Evolutionary conservation across 2,888 invertebrate genomes (phyloP), one percentile per base, ranked within the genome.

Genomic region (Nudaria mundana): DNA sequence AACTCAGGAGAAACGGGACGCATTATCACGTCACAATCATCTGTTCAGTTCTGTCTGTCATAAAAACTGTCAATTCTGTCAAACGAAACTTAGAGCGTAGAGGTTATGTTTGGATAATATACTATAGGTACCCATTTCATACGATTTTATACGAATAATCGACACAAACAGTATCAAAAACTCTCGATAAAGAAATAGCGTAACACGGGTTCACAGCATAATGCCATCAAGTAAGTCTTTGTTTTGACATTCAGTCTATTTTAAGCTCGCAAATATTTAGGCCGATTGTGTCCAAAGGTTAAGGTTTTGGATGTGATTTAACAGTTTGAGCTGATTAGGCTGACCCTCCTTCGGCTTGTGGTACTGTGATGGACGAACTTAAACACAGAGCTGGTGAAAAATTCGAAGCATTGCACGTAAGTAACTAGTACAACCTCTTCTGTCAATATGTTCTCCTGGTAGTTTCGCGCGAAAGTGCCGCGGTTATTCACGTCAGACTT

Each of bases 231-330:
- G 30, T 33, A 46, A 48, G 54, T 52, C 56, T 62, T 56, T 66
- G 42, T 60, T 49, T 51, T 75, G 75, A 69, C 72, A 65, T 66
- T 66, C 52, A 60, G 64, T 85, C 87, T 87, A 87, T 87, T 87
- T 87, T 81, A 60, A 74, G 78, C 74, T 52, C 56, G 49, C 60
- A 71, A 60, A 48, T 77, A 82, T 83, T 79, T 78, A 72, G 77
- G 76, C 69, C 70, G 70, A 71, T 79, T 76, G 68, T 71, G 83
- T 77, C 69, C 88, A 87, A 86, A 87, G 87, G 87, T 87, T 76
- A 81, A 85, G 79, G 82, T 74, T 82, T 80, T 73, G 68, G 59
- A 64, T 71, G 71, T 72, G 71, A 72, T 73, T 73, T 76, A 72
- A 67, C 64, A 60, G 63, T 71, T 70, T 64, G 62, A 71, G 64